Evolutionary conservation across 2,797 vertebrate species (phyloP).

Genomic region (Leucoraja ocellata): DNA sequence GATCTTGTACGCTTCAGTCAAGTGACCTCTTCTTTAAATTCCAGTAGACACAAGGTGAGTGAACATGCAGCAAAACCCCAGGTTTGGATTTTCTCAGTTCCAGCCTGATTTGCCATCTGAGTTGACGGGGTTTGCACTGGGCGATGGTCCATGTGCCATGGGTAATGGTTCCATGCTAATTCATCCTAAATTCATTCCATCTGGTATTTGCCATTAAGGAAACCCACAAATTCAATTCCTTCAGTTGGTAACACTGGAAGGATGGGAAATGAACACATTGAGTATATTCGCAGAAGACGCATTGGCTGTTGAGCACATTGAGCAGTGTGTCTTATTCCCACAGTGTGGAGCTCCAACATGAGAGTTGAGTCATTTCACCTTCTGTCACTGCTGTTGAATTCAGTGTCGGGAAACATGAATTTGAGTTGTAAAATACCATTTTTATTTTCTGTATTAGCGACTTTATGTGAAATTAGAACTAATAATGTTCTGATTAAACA

Average conservation of each 20-base stretch:
- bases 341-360: conserved; percentile 9
- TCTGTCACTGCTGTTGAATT: neutral
- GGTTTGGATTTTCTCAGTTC: neutral
- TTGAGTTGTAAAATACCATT: neutral
- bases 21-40: neutral
- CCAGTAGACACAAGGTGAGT: too few relatives aligned
- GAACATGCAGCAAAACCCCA: neutral
- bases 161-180: neutral
- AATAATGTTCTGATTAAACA: neutral
- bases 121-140: neutral
- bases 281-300: neutral
- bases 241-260: neutral
- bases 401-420: neutral
- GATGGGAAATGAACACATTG: neutral
- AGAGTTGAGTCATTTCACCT: neutral
- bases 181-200: neutral
- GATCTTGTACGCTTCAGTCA: neutral
- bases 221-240: neutral
- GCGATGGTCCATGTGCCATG: neutral
- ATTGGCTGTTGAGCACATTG: neutral
- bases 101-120: neutral
- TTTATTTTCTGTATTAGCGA: neutral
- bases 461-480: neutral
- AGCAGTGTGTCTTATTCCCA: neutral
- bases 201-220: neutral